These are phyloP conservation scores for Synergus laeviventris DNA, from an alignment of 2,888 invertebrate species.

Conservation along the genomic window DNA sequence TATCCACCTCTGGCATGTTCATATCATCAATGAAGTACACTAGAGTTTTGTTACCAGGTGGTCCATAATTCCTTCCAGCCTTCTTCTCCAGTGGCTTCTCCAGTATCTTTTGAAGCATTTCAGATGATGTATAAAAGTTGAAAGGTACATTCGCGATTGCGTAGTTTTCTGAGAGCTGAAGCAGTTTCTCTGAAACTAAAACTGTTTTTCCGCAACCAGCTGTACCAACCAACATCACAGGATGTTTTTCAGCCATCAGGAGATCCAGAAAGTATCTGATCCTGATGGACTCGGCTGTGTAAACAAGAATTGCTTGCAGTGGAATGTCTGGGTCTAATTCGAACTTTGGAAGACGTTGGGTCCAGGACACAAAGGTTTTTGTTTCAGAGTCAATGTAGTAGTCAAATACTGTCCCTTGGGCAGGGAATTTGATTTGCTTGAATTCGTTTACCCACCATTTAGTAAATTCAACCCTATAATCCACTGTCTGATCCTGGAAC, in stretches of 20 bases:
- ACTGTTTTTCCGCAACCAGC: slow-evolving; percentile 97
- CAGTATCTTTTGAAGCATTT: slow-evolving; percentile 94
- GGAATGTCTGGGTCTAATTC: slow-evolving; percentile 95
- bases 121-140: slow-evolving; percentile 96
- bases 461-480: slow-evolving; percentile 87
- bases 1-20: slow-evolving; percentile 97
- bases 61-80: slow-evolving; percentile 93
- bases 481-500: slow-evolving; percentile 91
- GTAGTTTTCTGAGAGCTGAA: slow-evolving; percentile 88
- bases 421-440: slow-evolving; percentile 94
- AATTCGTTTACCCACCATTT: slow-evolving; percentile 99
- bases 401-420: slow-evolving; percentile 95
- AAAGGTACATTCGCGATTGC: slow-evolving; percentile 95
- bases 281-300: slow-evolving; percentile 94
- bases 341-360: slow-evolving; percentile 91
- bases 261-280: slow-evolving; percentile 93
- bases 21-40: slow-evolving; percentile 98
- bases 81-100: slow-evolving; percentile 98
- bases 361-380: slow-evolving; percentile 93
- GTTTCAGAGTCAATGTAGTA: slow-evolving; percentile 94
- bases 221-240: slow-evolving; percentile 95
- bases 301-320: slow-evolving; percentile 93
- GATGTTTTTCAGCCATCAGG: slow-evolving; percentile 90
- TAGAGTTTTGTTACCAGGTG: slow-evolving; percentile 94
- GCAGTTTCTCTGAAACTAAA: slow-evolving; percentile 80